These are phyloP conservation scores for Chionis minor DNA, from an alignment of 2,113 vertebrate species.

Conservation along the genomic window DNA sequence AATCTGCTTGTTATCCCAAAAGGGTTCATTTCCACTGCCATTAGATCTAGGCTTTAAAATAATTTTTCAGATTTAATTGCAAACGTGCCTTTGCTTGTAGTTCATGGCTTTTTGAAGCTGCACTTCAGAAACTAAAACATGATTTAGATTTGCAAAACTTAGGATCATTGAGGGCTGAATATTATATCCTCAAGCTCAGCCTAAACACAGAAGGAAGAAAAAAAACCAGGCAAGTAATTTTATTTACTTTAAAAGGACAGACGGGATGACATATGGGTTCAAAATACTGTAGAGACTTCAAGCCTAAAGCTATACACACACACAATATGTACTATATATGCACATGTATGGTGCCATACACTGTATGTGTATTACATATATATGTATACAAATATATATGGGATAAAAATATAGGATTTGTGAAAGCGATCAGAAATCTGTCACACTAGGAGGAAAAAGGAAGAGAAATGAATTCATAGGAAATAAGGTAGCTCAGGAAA, in stretches of 20 bases:
- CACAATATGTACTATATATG: background rate
- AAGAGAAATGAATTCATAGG: background rate
- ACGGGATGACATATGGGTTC: conserved; percentile 38
- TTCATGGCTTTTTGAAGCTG: background rate
- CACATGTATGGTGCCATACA: background rate
- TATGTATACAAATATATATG: background rate
- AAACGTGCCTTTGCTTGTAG: background rate
- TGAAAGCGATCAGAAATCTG: background rate
- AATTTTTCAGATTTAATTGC: background rate
- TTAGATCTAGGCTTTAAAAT: background rate
- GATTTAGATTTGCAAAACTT: background rate
- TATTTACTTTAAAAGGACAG: conserved; percentile 2
- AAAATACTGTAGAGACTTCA: background rate
- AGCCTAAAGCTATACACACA: background rate
- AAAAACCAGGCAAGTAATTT: background rate
- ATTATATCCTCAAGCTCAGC: background rate
- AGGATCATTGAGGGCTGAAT: background rate
- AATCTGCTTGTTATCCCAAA: background rate
- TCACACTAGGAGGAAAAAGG: background rate
- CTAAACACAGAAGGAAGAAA: background rate
- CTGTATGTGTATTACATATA: background rate
- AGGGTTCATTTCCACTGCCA: background rate
- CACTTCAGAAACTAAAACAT: background rate
- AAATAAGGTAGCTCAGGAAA: background rate
- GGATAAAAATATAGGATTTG: background rate